Percentiles rank a stretch among this genome's conserved stretches.
Conservation (phyloP, 2,113 vertebrate genomes). For the Galeopterus variegatus region DNA sequence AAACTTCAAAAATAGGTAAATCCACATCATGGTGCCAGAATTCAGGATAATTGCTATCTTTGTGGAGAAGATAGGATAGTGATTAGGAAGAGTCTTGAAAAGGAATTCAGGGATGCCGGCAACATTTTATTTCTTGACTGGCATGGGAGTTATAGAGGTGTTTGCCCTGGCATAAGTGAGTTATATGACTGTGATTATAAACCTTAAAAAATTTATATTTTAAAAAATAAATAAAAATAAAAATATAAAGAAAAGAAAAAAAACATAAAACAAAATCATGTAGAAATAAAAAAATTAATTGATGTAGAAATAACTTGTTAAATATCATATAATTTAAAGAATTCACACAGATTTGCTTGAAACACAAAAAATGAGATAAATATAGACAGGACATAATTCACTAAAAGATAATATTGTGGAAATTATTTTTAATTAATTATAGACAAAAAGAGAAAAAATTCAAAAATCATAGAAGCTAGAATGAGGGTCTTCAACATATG, state of each 20-base stretch:
- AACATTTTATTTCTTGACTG: conserved; percentile 34
- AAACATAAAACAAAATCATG: not conserved
- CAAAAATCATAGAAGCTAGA: not conserved
- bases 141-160: not conserved
- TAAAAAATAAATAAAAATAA: no score
- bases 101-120: not conserved
- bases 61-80: not conserved
- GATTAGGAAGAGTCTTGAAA: not conserved
- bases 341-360: conserved; percentile 13
- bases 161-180: not conserved
- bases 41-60: not conserved
- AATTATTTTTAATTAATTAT: not conserved
- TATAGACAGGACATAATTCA: not conserved
- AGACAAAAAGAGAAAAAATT: not conserved
- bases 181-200: not conserved
- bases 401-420: not conserved
- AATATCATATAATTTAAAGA: not conserved
- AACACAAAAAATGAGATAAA: not conserved
- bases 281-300: conserved; percentile 4
- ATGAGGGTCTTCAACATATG: not conserved
- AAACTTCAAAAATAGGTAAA: not conserved
- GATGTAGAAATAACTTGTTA: not conserved
- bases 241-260: not conserved
- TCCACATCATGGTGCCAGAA: not conserved
- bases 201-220: not conserved